phyloP scores from a whole-genome alignment of 2,113 vertebrate genomes.

The Bufo bufo region DNA sequence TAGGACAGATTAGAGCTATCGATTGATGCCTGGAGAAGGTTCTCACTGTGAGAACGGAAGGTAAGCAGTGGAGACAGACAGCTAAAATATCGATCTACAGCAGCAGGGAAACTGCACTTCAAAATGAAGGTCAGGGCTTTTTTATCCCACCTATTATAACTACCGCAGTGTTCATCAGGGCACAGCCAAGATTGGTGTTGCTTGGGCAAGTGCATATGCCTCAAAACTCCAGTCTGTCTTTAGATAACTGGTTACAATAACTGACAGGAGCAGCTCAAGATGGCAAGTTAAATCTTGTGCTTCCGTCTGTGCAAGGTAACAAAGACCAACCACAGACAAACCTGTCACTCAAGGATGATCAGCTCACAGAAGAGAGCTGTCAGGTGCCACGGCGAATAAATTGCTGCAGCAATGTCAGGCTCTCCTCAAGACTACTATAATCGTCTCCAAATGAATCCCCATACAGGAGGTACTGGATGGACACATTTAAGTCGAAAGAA shows the following conservation, averaged over 20 bases:
- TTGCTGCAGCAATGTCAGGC: conserved; percentile 54
- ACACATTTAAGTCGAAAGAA: conserved; percentile 8
- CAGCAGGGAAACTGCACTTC: conserved; percentile 71
- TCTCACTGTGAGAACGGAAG: conserved; percentile 76
- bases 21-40: conserved; percentile 86
- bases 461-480: not conserved
- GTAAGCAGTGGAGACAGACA: conserved; percentile 70
- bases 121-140: conserved; percentile 80
- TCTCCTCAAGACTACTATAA: conserved; percentile 57
- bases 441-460: conserved; percentile 39
- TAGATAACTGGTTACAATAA: conserved; percentile 40
- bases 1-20: conserved; percentile 94
- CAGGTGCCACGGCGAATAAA: conserved; percentile 58
- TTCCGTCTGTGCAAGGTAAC: conserved; percentile 35
- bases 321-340: not conserved
- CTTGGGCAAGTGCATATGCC: conserved; percentile 2
- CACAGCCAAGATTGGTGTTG: conserved; percentile 50
- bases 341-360: conserved; percentile 26
- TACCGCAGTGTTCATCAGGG: conserved; percentile 51
- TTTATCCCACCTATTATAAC: conserved; percentile 72
- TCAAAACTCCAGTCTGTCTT: conserved; percentile 45
- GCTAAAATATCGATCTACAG: conserved; percentile 80
- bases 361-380: not conserved
- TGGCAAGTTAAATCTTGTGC: conserved; percentile 42
- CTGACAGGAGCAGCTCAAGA: conserved; percentile 42